Conservation (phyloP, 1,140 invertebrate species). For the Solen grandis region DNA sequence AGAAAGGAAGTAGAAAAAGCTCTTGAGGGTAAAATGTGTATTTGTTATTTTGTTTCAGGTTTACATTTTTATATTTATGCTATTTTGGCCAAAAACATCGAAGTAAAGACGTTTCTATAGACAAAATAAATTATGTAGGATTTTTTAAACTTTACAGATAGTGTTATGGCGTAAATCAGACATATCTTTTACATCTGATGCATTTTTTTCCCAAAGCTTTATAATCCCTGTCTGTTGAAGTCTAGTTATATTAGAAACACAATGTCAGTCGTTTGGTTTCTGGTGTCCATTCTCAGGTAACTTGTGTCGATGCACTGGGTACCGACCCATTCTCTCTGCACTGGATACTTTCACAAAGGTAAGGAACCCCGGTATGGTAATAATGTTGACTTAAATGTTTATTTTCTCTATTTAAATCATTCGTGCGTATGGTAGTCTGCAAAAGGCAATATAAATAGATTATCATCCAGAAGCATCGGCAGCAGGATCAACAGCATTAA, state of each 20-base stretch:
- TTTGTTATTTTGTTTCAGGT: too few relatives aligned
- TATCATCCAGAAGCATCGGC: background rate
- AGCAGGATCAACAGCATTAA: background rate
- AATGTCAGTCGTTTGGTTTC: too few relatives aligned
- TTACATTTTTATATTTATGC: too few relatives aligned
- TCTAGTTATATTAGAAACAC: too few relatives aligned
- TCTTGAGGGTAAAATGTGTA: constrained; percentile 73
- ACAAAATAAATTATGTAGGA: too few relatives aligned
- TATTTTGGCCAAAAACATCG: too few relatives aligned
- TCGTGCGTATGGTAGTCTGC: background rate
- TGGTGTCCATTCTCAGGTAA: constrained; percentile 78
- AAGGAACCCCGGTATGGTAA: background rate
- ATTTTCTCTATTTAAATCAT: background rate
- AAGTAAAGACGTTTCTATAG: too few relatives aligned
- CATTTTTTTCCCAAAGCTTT: too few relatives aligned
- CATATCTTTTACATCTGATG: too few relatives aligned
- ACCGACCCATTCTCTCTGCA: constrained; percentile 79
- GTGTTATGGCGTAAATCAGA: too few relatives aligned
- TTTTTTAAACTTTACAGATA: too few relatives aligned
- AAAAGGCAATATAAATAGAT: background rate
- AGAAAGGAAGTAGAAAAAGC: constrained; percentile 64
- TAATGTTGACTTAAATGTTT: background rate
- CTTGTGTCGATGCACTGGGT: constrained; percentile 80
- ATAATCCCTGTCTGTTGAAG: too few relatives aligned
- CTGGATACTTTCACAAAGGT: constrained; percentile 73